Evolutionary conservation across 2,888 invertebrate species (phyloP).

Genomic region (Yponomeuta sedellus): DNA sequence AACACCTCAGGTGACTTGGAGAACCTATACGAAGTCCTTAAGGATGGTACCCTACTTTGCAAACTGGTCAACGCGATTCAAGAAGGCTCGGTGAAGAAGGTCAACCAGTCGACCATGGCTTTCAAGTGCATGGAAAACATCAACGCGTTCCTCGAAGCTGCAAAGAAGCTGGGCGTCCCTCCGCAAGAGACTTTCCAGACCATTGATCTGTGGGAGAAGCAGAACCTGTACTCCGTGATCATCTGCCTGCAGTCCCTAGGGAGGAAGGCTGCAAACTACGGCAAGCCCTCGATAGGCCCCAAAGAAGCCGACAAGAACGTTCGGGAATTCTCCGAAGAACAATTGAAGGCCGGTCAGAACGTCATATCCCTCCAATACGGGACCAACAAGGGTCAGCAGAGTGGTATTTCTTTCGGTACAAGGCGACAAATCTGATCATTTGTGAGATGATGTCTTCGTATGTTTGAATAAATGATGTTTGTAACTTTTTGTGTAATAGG

Average conservation of each 20-base stretch:
- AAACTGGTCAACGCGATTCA: slow-evolving; percentile 90
- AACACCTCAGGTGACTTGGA: slow-evolving; percentile 92
- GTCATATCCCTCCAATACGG: slow-evolving; percentile 97
- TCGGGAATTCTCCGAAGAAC: slow-evolving; percentile 94
- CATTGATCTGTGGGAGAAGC: slow-evolving; percentile 98
- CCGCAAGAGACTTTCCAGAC: slow-evolving; percentile 97
- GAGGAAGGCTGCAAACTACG: slow-evolving; percentile 90
- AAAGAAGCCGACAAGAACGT: slow-evolving; percentile 97
- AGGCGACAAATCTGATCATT: slow-evolving; percentile 92
- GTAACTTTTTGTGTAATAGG: slow-evolving; percentile 31
- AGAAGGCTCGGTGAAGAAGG: slow-evolving; percentile 92
- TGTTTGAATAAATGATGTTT: slow-evolving; percentile 46
- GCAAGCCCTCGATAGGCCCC: slow-evolving; percentile 93
- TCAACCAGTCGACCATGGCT: slow-evolving; percentile 92
- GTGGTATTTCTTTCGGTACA: slow-evolving; percentile 96
- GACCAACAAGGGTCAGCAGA: slow-evolving; percentile 97
- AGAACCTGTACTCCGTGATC: slow-evolving; percentile 97
- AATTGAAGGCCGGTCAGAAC: slow-evolving; percentile 92
- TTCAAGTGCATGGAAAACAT: slow-evolving; percentile 99
- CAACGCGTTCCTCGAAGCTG: slow-evolving; percentile 91
- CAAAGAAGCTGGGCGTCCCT: slow-evolving; percentile 91
- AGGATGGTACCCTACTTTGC: slow-evolving; percentile 94
- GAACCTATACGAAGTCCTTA: slow-evolving; percentile 91
- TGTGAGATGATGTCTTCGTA: slow-evolving; percentile 28
- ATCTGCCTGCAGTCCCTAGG: slow-evolving; percentile 96